A percentile compares a stretch with the other conserved stretches of the same genome.
These are phyloP conservation scores for Phenganax stokvisi DNA, from an alignment of 92 coral and sea anemone species.

Conservation along the genomic window DNA sequence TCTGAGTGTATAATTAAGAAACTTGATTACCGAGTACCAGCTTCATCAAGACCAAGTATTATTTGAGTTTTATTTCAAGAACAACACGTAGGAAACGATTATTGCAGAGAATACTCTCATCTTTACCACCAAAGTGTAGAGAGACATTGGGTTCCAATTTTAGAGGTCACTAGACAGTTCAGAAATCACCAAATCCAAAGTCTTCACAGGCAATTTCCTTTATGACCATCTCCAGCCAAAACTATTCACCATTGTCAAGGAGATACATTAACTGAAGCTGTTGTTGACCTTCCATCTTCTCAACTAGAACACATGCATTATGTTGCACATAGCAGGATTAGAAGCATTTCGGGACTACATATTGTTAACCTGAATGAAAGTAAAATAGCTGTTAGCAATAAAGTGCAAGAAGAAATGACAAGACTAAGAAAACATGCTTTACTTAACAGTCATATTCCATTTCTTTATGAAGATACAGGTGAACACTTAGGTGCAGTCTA, in stretches of 20 bases:
- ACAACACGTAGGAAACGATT: constrained; percentile 24
- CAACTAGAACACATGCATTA: constrained; percentile 47
- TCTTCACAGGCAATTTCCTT: constrained; percentile 51
- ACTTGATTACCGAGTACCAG: constrained; percentile 45
- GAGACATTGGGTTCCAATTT: constrained; percentile 46
- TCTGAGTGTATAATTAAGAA: constrained; percentile 56
- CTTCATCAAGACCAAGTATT: constrained; percentile 56
- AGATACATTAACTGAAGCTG: constrained; percentile 47
- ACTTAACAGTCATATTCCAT: no score
- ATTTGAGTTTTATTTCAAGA: constrained; percentile 58
- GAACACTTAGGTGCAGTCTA: background rate
- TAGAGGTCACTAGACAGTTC: constrained; percentile 52
- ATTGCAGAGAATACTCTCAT: constrained; percentile 43
- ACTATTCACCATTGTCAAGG: constrained; percentile 61
- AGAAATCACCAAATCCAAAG: constrained; percentile 31
- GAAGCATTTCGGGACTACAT: constrained; percentile 41
- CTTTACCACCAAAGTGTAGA: constrained; percentile 32
- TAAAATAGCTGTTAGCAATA: constrained; percentile 38
- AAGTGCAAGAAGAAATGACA: constrained; percentile 21
- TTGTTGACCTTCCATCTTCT: constrained; percentile 47
- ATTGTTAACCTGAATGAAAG: constrained; percentile 45
- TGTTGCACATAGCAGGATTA: constrained; percentile 41
- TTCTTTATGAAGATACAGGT: no score
- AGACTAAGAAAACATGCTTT: no score
- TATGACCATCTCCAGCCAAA: constrained; percentile 51